These are phyloP conservation scores for Isaurus tuberculatus DNA, from an alignment of 92 coral and sea anemone species.

Conservation along the genomic window DNA sequence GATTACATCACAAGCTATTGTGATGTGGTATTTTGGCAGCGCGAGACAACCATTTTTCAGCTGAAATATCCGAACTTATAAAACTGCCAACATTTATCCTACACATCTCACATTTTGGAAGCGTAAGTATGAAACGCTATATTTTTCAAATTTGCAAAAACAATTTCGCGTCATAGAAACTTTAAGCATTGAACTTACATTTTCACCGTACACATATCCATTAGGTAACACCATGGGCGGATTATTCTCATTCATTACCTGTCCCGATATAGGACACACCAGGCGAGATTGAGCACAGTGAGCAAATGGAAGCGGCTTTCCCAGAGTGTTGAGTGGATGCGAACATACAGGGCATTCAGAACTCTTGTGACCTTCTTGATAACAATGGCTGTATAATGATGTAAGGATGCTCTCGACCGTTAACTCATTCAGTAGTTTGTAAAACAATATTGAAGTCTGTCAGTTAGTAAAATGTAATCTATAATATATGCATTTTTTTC, in stretches of 20 bases:
- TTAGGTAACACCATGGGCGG: conserved; percentile 98
- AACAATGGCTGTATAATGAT: conserved; percentile 80
- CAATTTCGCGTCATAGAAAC: neutral
- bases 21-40: too few species aligned
- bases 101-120: too few species aligned
- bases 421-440: too few species aligned
- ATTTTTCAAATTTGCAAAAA: too few species aligned
- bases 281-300: conserved; percentile 99
- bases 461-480: too few species aligned
- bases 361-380: conserved; percentile 93
- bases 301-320: conserved; percentile 90
- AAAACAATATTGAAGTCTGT: too few species aligned
- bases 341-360: conserved; percentile 98
- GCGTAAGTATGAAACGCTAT: too few species aligned
- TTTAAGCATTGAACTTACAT: conserved; percentile 57
- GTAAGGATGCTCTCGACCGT: conserved; percentile 10
- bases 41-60: too few species aligned
- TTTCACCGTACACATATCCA: conserved; percentile 98
- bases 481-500: too few species aligned
- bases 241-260: conserved; percentile 97
- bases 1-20: too few species aligned
- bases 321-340: conserved; percentile 91
- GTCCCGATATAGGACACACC: conserved; percentile 98
- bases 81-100: too few species aligned
- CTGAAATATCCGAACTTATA: too few species aligned